Percentiles rank a stretch among this genome's conserved stretches.
Conservation (phyloP, 2,888 invertebrate species). For the Drosophila borborema region DNA sequence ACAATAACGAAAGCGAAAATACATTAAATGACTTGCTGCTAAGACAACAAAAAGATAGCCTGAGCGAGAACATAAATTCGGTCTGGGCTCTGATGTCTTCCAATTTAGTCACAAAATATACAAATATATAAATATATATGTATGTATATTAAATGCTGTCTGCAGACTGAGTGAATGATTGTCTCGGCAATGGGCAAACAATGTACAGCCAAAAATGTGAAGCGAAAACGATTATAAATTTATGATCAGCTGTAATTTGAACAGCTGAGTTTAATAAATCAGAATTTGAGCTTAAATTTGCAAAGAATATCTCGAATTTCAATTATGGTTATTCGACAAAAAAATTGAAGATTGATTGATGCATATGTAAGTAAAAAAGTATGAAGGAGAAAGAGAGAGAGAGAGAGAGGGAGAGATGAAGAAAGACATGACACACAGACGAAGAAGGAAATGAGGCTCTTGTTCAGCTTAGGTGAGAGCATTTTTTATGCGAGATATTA, state of each 20-base stretch:
- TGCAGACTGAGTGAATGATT: not conserved
- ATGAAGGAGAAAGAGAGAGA: not conserved
- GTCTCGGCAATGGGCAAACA: not conserved
- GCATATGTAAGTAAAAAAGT: too few species aligned
- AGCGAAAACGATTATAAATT: not conserved
- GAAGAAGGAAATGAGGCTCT: too few species aligned
- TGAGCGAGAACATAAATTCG: conserved; percentile 1
- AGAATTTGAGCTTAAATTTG: not conserved
- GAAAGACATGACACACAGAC: too few species aligned
- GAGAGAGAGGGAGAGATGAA: too few species aligned
- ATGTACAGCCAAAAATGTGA: not conserved
- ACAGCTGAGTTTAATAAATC: not conserved
- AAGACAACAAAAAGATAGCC: not conserved
- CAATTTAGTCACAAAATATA: not conserved
- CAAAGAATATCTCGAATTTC: not conserved
- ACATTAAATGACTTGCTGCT: not conserved
- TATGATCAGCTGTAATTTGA: not conserved
- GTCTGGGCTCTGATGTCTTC: not conserved
- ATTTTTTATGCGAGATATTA: too few species aligned
- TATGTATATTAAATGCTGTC: not conserved
- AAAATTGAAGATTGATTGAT: not conserved
- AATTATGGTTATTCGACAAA: not conserved
- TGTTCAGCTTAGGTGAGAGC: too few species aligned
- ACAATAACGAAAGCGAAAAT: conserved; percentile 4
- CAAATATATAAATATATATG: not conserved